Percentiles rank a stretch among this genome's conserved stretches.
Conservation (phyloP, 2,113 vertebrate species). For the Zosterops pallidus region DNA sequence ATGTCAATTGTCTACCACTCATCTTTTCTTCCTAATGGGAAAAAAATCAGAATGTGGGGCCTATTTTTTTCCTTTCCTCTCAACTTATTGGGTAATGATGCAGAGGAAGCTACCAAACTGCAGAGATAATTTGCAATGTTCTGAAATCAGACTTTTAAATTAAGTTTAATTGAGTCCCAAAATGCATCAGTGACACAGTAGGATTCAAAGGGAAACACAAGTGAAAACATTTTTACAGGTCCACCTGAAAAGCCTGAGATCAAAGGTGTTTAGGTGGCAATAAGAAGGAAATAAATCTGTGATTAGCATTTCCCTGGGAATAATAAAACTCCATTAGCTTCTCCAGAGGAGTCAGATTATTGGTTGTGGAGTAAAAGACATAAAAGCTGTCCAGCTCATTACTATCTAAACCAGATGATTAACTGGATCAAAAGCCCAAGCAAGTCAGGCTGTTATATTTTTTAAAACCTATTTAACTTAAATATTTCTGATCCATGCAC, state of each 20-base stretch:
- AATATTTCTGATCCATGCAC: neutral
- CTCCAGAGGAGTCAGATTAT: neutral
- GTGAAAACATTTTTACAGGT: neutral
- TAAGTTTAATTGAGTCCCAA: neutral
- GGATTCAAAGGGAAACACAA: neutral
- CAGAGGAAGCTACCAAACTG: neutral
- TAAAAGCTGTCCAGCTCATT: neutral
- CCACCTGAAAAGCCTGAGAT: neutral
- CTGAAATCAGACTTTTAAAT: neutral
- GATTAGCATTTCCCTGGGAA: neutral
- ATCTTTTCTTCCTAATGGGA: neutral
- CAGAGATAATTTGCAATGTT: neutral
- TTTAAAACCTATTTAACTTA: neutral
- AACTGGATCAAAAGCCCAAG: neutral
- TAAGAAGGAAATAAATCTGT: neutral
- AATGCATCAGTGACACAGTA: neutral
- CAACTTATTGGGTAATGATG: neutral
- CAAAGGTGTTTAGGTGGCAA: neutral
- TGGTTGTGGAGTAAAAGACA: neutral
- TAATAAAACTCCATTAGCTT: conserved; percentile 5
- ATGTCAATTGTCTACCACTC: neutral
- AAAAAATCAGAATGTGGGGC: neutral
- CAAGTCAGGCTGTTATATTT: neutral
- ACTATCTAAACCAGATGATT: neutral
- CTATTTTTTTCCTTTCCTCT: neutral